Evolutionary conservation across 2,113 vertebrate species (phyloP), one percentile per base, ranked within the genome.

Genomic region (Lasiurus borealis): DNA sequence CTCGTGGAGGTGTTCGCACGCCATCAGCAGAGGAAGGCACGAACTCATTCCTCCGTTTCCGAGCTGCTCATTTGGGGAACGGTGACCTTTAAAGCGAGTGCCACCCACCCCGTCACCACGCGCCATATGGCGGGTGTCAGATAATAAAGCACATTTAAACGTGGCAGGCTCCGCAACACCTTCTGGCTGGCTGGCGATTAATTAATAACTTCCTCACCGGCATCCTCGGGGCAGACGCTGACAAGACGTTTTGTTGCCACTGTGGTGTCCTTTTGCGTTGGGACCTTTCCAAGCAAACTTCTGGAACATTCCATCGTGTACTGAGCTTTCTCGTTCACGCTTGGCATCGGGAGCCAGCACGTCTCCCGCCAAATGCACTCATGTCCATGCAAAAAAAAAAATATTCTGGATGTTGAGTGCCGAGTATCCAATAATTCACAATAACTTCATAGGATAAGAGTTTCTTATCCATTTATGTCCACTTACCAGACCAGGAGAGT

Each of bases 31-130:
- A 97, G 69, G 92, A 97, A 93, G 90, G 83, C 95, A 86, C 96
- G 93, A 95, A 95, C 97, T 95, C 96, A 96, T 95, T 96, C 93
- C 97, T 94, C 66, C 64, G 36, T 92, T 90, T 96, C 88, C 69
- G 96, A 96, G 94, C 83, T 92, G 90, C 92, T 97, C 96, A 96
- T 96, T 96, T 97, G 95, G 97, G 95, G 96, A 94, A 92, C 21
- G 29, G 73, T 96, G 96, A 97, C 97, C 97, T 97, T 97, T 97
- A 95, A 96, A 96, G 91, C 95, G 89, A 94, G 96, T 96, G 96
- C 92, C 96, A 94, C 89, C 85, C 78, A 94, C 96, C 94, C 93
- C 96, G 95, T 97, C 90, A 93, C 96, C 95, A 84, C 72, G 95
- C 78, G 59, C 96, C 97, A 95, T 97, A 96, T 97, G 97, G 86